These are phyloP conservation scores for Dasyurus viverrinus DNA, from an alignment of 2,113 vertebrate genomes.

Conservation along the genomic window DNA sequence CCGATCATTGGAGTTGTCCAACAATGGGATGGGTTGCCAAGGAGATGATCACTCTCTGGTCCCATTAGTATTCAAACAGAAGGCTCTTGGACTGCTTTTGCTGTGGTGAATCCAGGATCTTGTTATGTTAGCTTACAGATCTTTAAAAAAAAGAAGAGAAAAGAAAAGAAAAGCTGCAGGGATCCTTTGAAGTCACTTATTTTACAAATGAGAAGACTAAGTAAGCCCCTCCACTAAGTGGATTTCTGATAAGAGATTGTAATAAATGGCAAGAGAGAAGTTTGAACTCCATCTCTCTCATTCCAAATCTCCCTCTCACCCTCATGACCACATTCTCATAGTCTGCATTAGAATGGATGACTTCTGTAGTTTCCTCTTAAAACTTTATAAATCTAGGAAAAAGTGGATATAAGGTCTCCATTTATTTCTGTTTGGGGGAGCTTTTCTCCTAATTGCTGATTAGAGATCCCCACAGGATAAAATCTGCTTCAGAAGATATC, in stretches of 20 bases:
- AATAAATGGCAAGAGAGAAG: background rate
- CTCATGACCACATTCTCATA: background rate
- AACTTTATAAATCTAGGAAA: background rate
- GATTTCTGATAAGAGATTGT: background rate
- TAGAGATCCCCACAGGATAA: background rate
- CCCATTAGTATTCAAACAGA: background rate
- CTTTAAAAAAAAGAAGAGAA: too few relatives aligned
- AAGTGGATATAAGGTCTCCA: background rate
- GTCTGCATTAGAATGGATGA: background rate
- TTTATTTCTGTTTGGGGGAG: background rate
- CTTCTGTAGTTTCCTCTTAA: background rate
- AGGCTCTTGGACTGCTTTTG: background rate
- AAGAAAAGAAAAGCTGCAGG: background rate
- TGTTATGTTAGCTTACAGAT: background rate
- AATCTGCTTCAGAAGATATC: background rate
- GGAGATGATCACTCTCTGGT: background rate
- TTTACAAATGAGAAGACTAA: background rate
- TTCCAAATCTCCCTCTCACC: background rate
- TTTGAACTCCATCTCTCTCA: background rate
- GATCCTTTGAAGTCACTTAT: background rate
- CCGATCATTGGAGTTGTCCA: background rate
- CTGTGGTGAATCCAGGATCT: background rate
- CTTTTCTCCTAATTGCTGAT: background rate
- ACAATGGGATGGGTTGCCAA: background rate
- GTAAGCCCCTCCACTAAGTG: background rate